Base-by-base conservation (phyloP, 2,888 invertebrate species). In the Mamestra brassicae region DNA sequence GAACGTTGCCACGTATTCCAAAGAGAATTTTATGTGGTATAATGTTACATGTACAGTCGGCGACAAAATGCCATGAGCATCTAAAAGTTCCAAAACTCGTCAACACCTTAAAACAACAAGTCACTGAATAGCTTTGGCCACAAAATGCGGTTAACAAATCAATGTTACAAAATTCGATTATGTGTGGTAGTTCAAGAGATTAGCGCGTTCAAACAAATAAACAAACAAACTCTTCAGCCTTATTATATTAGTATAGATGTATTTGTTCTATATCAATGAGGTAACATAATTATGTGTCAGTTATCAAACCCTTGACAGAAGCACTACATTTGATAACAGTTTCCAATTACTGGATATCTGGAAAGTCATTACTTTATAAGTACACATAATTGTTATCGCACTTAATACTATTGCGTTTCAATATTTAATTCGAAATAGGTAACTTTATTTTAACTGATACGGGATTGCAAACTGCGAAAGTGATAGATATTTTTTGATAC, bases 321-420 rank as follows among this genome's bases (percentile, higher is more conserved):
- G 54, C 57, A 52, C 45, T 66, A 10, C 38, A 36, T 54, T 55
- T 4, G 70, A 66, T 80, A 78, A 65, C 64, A 61, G 65, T 77
- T 76, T 65, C 68, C 55, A 55, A 69, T 69, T 54, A 78, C n/a
- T 65, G 0, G 45, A 26, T 83, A 80, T 78, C 73, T 55, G n/a
- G 11, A 62, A 72, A 60, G 42, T 55, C 47, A n/a, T n/a, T n/a
- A n/a, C n/a, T n/a, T n/a, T n/a, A 15, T 55, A 55, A 71, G 54
- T 81, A 45, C 10, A 36, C n/a, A 54, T 67, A 36, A 67, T 50
- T 57, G 26, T 11, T 61, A 60, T 26, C 2, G 47, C 58, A 64
- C 64, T 34, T 36, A 61, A 2, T 17, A 36, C 11, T 42, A 60
- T 38, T 76, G 50, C n/a, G 10, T 58, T 45, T 36, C 1, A 74